Evolutionary conservation across 2,888 invertebrate species (phyloP), one percentile per base, ranked within the genome.

Genomic region (Trachelus tabidus): DNA sequence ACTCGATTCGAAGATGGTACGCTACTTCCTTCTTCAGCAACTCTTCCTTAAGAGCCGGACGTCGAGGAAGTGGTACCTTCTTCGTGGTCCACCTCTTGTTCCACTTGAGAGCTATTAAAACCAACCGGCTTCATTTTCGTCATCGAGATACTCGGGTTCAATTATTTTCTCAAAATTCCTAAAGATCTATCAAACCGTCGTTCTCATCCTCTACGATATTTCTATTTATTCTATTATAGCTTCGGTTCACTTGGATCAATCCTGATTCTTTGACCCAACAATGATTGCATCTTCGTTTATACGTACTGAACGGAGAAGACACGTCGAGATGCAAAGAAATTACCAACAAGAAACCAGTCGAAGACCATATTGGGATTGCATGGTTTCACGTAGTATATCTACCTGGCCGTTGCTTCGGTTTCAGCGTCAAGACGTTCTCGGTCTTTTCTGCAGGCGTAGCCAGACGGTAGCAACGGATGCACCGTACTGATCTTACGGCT

Each of bases 341-440:
- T 37, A 77, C 75, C 73, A 81, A 77, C 71, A 81, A 84, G 84
- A 85, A 85, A 84, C 84, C 81, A 78, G 85, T 75, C 83, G 81
- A 79, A 79, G 88, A 86, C 85, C 87, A 88, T 88, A 87, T 83
- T 85, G 88, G 81, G 84, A 56, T 56, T 83, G 82, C 83, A 82
- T 82, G 81, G 82, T 82, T 84, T 82, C 81, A 83, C 83, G 81
- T 82, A 80, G 82, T 23, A 56, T 56, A 56, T 56, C 23, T 56
- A 56, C 56, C 56, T 56, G 56, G 56, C 9, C 56, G 23, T 56
- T 56, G 56, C 56, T 56, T 56, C 56, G 23, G 56, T 56, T 56
- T 56, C 56, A 15, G 23, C 56, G 56, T 23, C 23, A 37, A 37
- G 56, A 56, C 23, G 56, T 23, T 56, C 56, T 23, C 56, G 23